phyloP scores from a whole-genome alignment of 1,140 invertebrate genomes.

The Aphidius ervi region DNA sequence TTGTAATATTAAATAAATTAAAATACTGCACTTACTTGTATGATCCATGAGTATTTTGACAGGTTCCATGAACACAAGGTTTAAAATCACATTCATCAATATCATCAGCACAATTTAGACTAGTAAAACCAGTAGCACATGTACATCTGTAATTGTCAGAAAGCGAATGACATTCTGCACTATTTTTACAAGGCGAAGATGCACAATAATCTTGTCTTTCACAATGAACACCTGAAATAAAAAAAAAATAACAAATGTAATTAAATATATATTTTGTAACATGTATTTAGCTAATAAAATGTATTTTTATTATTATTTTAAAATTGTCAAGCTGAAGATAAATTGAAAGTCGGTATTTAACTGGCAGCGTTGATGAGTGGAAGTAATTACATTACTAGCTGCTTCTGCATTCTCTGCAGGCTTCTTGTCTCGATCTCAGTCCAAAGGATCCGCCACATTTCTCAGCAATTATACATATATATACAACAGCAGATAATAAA shows the following conservation, averaged over 20 bases:
- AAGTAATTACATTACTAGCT: conserved; percentile 40
- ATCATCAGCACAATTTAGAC: conserved; percentile 80
- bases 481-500: conserved; percentile 27
- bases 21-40: conserved; percentile 74
- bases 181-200: conserved; percentile 81
- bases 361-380: conserved; percentile 35
- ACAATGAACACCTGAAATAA: conserved; percentile 73
- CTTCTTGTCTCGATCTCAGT: not conserved
- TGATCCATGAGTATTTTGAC: conserved; percentile 83
- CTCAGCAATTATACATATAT: conserved; percentile 35
- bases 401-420: conserved; percentile 16
- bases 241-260: conserved; percentile 2
- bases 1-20: conserved; percentile 3
- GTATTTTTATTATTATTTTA: not conserved
- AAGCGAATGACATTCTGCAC: conserved; percentile 73
- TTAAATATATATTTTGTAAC: not conserved
- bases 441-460: conserved; percentile 42
- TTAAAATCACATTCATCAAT: conserved; percentile 80
- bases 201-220: conserved; percentile 86
- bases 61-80: conserved; percentile 77
- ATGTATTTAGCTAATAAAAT: conserved; percentile 1
- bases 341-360: not conserved
- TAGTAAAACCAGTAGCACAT: conserved; percentile 83
- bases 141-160: conserved; percentile 75
- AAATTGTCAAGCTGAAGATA: not conserved